Evolutionary conservation across 2,113 vertebrate species (phyloP), one percentile per base, ranked within the genome.

Genomic region (Nothoprocta perdicaria): DNA sequence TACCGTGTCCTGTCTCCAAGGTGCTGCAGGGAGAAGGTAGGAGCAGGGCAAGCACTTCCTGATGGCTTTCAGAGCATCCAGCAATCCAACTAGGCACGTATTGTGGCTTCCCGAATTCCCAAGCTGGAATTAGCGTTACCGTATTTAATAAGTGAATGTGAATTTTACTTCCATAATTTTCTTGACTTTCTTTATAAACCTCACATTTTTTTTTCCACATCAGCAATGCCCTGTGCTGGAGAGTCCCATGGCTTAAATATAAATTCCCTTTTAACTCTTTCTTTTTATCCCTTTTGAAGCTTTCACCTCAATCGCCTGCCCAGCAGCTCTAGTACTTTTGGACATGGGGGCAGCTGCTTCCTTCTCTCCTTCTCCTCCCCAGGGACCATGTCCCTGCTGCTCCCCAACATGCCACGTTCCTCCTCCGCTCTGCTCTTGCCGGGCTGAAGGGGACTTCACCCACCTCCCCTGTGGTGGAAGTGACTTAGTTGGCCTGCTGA

Each of bases 41-140:
- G 80, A 66, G 7, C 67, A 29, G 6, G 72, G 16, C 45, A 68
- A 61, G 5, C 27, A 58, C 26, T 0, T 38, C 31, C 33, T 0
- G 3, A 7, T 6, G 3, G 68, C 52, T 69, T 61, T 75, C 71
- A 9, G 57, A 60, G 46, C 12, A 71, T 17, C 27, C 10, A 65
- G 35, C 60, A 45, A 71, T 38, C 43, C 48, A 76, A 26, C 23
- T 27, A 9, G 26, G 57, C 66, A n/a, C 21, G 77, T 13, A 41
- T 58, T 35, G 35, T 48, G 73, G 7, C 26, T 82, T 85, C 80
- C 10, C 10, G 9, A 67, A 10, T 82, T 85, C 80, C 10, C 10
- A 10, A 67, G 12, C 26, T 67, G 61, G 69, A 83, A 77, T 69
- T 33, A 62, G 15, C 12, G 24, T n/a, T 6, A 9, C 12, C 61